A percentile compares a stretch with the other conserved stretches of the same genome.
Evolutionary conservation across 2,888 invertebrate species (phyloP).

Genomic region (Diplazon laetatorius): DNA sequence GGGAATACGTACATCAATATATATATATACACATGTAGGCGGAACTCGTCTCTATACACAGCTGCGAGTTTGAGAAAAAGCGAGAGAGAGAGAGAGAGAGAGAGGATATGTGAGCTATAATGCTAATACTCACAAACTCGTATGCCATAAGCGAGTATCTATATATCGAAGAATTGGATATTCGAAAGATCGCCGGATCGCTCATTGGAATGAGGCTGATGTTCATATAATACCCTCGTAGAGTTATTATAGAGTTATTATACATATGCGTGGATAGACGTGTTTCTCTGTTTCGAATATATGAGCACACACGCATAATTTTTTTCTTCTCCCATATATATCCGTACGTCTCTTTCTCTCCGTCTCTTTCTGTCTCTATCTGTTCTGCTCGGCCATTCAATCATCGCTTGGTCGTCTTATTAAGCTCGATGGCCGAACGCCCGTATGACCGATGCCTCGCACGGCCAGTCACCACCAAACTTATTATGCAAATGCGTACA

Average conservation of each 20-base stretch:
- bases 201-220: conserved; percentile 35
- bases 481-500: conserved; percentile 50
- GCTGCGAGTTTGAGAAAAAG: background rate
- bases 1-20: conserved; percentile 58
- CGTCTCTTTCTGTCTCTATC: conserved; percentile 4
- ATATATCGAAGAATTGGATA: conserved; percentile 28
- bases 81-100: too few species aligned
- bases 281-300: conserved; percentile 26
- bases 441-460: conserved; percentile 11
- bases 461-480: conserved; percentile 25
- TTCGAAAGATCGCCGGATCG: conserved; percentile 22
- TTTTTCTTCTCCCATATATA: background rate
- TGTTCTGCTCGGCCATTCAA: conserved; percentile 18
- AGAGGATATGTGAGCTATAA: conserved; percentile 6
- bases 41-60: conserved; percentile 43
- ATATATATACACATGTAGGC: conserved; percentile 52
- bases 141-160: conserved; percentile 6
- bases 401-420: conserved; percentile 15
- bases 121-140: conserved; percentile 9
- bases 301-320: background rate
- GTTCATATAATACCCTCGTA: conserved; percentile 1
- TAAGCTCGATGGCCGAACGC: background rate
- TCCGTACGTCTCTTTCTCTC: background rate
- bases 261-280: conserved; percentile 17
- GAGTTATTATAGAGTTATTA: conserved; percentile 31